These are phyloP conservation scores for Drosophila gunungcola DNA, from an alignment of 1,140 invertebrate species.

Conservation along the genomic window DNA sequence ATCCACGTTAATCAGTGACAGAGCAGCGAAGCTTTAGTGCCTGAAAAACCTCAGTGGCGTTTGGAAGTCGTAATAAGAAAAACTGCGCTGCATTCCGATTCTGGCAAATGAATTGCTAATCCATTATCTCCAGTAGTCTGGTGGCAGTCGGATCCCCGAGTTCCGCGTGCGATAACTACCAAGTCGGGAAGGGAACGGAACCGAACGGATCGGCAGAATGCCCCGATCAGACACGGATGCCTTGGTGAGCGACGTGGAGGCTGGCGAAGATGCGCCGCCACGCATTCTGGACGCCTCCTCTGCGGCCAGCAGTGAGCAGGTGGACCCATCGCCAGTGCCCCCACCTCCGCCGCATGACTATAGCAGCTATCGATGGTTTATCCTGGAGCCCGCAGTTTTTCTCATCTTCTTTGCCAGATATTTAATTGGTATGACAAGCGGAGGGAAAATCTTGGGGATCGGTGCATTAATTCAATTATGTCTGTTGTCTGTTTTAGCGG, in stretches of 20 bases:
- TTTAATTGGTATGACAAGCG: conserved; percentile 58
- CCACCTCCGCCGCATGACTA: not conserved
- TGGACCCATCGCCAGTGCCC: conserved; percentile 6
- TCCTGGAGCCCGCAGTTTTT: conserved; percentile 80
- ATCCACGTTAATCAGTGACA: conserved; percentile 14
- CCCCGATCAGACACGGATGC: conserved; percentile 22
- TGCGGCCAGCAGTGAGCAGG: conserved; percentile 16
- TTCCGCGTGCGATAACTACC: conserved; percentile 9
- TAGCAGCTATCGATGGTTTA: conserved; percentile 60
- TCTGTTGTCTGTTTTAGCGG: conserved; percentile 60
- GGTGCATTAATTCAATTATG: not conserved
- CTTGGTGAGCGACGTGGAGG: conserved; percentile 44
- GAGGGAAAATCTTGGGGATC: not conserved
- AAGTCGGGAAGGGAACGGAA: not conserved
- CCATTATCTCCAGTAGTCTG: conserved; percentile 54
- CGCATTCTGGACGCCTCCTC: conserved; percentile 45
- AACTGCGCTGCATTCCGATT: conserved; percentile 29
- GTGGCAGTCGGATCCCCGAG: not conserved
- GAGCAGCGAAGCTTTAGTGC: conserved; percentile 34
- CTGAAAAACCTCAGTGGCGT: conserved; percentile 21
- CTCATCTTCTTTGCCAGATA: conserved; percentile 75
- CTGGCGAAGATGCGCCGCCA: conserved; percentile 31
- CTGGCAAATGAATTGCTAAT: conserved; percentile 66
- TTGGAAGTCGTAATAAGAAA: conserved; percentile 14
- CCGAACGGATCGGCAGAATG: conserved; percentile 8